Percentiles rank a stretch among this genome's conserved stretches.
Conservation (phyloP, 2,113 vertebrate genomes). For the Solenodon paradoxus region DNA sequence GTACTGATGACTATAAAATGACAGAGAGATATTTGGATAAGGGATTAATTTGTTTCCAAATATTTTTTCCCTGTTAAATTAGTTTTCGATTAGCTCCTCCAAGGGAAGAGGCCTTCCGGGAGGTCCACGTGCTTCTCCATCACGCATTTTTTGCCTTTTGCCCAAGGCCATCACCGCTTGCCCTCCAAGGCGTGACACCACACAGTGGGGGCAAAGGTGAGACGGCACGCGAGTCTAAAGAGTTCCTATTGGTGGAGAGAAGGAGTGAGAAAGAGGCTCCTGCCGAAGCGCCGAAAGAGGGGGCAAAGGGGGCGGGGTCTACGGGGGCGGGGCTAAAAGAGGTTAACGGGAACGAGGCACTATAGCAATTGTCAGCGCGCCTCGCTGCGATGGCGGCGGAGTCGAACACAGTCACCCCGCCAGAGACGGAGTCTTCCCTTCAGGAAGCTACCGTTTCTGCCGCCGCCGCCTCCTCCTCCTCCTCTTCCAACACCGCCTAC, state of each 20-base stretch:
- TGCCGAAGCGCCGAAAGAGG: background rate
- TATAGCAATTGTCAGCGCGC: background rate
- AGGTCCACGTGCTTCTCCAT: conserved; percentile 39
- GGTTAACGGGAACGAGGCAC: background rate
- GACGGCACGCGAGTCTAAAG: background rate
- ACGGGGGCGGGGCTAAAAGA: background rate
- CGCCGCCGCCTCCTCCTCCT: conserved; percentile 26
- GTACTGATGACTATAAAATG: background rate
- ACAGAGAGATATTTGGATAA: background rate
- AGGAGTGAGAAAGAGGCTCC: background rate
- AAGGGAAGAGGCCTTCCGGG: background rate
- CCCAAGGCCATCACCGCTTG: background rate
- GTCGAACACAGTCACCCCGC: background rate
- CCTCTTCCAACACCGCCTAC: conserved; percentile 6
- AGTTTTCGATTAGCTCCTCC: background rate
- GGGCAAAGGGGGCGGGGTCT: background rate
- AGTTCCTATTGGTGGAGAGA: conserved; percentile 1
- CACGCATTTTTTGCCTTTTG: conserved; percentile 55
- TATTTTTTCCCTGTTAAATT: background rate
- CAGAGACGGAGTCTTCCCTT: conserved; percentile 29
- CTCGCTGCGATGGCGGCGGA: conserved; percentile 47
- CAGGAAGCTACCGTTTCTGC: conserved; percentile 54
- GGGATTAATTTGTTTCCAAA: background rate
- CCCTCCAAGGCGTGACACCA: background rate
- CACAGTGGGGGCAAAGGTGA: background rate